Base-by-base conservation (phyloP, 2,113 vertebrate genomes). In the Argyrosomus japonicus region DNA sequence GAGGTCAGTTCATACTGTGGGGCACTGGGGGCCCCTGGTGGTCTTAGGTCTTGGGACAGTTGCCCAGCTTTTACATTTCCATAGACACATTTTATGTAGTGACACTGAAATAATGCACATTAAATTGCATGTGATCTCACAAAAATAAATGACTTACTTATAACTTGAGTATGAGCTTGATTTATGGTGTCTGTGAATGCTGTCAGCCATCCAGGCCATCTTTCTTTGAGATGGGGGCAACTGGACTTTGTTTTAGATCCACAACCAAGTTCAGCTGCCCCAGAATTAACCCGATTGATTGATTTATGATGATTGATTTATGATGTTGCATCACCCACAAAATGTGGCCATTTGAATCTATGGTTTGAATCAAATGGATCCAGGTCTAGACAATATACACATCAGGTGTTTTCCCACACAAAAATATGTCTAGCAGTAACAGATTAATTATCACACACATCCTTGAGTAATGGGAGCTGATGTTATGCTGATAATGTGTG, bases 11-110 rank as follows among this genome's bases (percentile, higher is more conserved):
- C 15, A 45, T 40, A 25, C 40, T 40, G 29, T 68, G 48, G 67
- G 43, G 40, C 21, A 67, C 21, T 76, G 65, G 53, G 40, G 80
- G 11, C 65, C 85, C 67, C 80, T 79, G 36, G 85, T 79, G 85
- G 80, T 62, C n/a, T 47, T 67, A 6, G 84, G 74, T 53, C 21
- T 29, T 63, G 10, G 21, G 36, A 12, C 17, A 62, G 19, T 13
- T 43, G 11, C 14, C 14, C 12, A 25, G 5, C 23, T n/a, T 43
- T 54, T n/a, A 18, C 19, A 29, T 53, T 8, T 78, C 58, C 23
- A 6, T 19, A n/a, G 8, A 19, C 15, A 47, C 0, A 43, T 70
- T 65, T 48, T 17, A 40, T 57, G 25, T 61, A n/a, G 4, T 56
- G n/a, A 62, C 5, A 62, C 27, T 69, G 5, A 25, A 15, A 45